phyloP scores from a whole-genome alignment of 2,888 invertebrate species.

The Caenorhabditis panamensis region DNA sequence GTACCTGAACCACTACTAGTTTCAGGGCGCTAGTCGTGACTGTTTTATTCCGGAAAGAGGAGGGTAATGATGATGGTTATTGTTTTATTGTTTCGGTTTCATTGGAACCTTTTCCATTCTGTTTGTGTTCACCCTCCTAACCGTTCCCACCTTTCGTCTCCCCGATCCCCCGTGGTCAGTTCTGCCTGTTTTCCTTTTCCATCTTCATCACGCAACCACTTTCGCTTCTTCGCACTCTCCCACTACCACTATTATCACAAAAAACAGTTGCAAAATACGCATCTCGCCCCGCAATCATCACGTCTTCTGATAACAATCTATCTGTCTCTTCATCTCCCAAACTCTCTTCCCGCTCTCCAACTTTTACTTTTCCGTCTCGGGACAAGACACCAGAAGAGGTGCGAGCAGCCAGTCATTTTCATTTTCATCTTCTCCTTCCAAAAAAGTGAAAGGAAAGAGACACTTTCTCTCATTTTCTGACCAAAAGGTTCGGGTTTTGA shows the following conservation, averaged over 20 bases:
- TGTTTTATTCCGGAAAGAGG: conserved; percentile 3
- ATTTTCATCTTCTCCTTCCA: conserved; percentile 10
- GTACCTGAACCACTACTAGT: conserved; percentile 34
- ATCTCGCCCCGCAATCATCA: conserved; percentile 25
- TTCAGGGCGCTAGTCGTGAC: conserved; percentile 7
- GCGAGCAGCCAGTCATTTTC: conserved; percentile 46
- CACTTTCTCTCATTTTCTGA: conserved; percentile 43
- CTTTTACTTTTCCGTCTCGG: conserved; percentile 35
- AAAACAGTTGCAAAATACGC: conserved; percentile 45
- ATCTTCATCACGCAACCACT: conserved; percentile 1
- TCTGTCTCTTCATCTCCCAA: conserved; percentile 17
- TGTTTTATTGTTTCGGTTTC: not conserved
- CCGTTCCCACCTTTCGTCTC: not conserved
- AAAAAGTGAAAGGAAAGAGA: conserved; percentile 37
- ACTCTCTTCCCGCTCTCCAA: conserved; percentile 19
- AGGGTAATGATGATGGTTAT: conserved; percentile 34
- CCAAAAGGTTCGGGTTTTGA: conserved; percentile 41
- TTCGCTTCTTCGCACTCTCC: conserved; percentile 16
- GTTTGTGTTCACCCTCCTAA: not conserved
- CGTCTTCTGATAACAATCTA: conserved; percentile 33
- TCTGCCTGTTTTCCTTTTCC: conserved; percentile 13
- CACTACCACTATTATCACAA: not conserved
- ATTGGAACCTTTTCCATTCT: not conserved
- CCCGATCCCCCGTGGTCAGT: conserved; percentile 14
- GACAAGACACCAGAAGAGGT: conserved; percentile 41